Conservation (phyloP, 2,888 invertebrate genomes). For the Nasonia oneida region DNA sequence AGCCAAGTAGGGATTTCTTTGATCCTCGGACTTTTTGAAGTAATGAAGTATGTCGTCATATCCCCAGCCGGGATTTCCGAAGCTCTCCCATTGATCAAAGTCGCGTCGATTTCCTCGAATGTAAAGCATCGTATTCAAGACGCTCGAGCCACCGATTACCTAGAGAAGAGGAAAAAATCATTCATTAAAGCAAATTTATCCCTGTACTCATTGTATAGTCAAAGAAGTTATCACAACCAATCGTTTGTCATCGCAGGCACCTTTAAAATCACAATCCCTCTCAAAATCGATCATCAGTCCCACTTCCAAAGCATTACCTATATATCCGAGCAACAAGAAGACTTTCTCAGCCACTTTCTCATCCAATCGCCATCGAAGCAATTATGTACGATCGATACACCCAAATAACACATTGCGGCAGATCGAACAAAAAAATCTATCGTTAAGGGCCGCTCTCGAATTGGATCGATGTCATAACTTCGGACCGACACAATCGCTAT, state of each 20-base stretch:
- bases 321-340: background rate
- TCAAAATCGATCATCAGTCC: background rate
- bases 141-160: conserved; percentile 92
- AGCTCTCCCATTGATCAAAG: conserved; percentile 91
- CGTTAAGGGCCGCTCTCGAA: background rate
- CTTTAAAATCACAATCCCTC: background rate
- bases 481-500: background rate
- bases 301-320: background rate
- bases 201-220: background rate
- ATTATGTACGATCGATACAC: background rate
- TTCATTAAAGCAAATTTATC: background rate
- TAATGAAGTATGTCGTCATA: conserved; percentile 90
- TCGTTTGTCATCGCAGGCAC: conserved; percentile 2
- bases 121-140: conserved; percentile 95
- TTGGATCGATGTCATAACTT: conserved; percentile 33
- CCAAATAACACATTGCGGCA: background rate
- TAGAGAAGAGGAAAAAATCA: conserved; percentile 56
- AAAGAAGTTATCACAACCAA: background rate
- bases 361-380: background rate
- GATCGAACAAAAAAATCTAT: background rate
- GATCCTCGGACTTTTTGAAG: conserved; percentile 93
- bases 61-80: conserved; percentile 94
- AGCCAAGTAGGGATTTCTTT: conserved; percentile 92
- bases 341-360: background rate
- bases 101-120: conserved; percentile 92